Conservation (phyloP, 2,797 vertebrate species). For the Rhinichthys osculus region DNA sequence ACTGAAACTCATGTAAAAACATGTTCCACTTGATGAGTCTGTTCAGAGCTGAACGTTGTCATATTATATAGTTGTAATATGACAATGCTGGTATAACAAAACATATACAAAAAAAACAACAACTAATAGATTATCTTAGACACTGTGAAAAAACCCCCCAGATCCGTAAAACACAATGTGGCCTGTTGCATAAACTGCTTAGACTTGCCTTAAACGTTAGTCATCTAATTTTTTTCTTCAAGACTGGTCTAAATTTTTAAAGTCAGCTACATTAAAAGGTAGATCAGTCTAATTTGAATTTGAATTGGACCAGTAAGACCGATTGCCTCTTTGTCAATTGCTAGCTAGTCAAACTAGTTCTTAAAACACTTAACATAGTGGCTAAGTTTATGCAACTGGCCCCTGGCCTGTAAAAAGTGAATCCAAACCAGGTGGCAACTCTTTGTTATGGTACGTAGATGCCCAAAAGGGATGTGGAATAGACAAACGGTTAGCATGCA, state of each 20-base stretch:
- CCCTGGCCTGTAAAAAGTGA: background rate
- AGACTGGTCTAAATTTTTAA: background rate
- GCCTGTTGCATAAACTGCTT: background rate
- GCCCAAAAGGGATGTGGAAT: background rate
- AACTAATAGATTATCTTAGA: background rate
- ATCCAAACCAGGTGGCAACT: slow-evolving; percentile 11
- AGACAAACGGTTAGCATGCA: background rate
- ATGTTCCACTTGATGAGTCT: background rate
- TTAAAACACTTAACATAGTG: background rate
- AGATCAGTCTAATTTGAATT: background rate
- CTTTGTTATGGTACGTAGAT: background rate
- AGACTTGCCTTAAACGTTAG: background rate
- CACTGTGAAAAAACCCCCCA: background rate
- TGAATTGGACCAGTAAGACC: background rate
- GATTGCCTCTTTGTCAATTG: background rate
- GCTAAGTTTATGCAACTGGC: background rate
- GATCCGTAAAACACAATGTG: background rate
- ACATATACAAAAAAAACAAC: background rate
- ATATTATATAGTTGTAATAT: background rate
- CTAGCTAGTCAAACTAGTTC: background rate
- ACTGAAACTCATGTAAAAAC: background rate
- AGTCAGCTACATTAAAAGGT: background rate
- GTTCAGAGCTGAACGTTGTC: background rate
- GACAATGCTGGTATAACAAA: background rate
- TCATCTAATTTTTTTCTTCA: background rate